phyloP scores from a whole-genome alignment of 2,797 vertebrate genomes.

The Coranthus polyacanthus region DNA sequence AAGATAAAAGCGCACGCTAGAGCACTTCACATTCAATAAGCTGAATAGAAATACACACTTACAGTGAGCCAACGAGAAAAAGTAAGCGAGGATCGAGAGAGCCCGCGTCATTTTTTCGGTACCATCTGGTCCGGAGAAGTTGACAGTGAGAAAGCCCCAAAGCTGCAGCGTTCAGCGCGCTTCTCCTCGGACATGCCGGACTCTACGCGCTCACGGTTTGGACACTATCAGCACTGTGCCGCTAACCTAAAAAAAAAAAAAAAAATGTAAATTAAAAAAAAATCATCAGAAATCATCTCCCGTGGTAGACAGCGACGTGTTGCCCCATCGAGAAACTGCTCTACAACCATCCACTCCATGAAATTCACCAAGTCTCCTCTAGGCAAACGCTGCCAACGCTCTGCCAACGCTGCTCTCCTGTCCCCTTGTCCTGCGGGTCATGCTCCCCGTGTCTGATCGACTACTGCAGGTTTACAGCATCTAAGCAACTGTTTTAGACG shows the following conservation, averaged over 20 bases:
- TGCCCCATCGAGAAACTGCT: background rate
- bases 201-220: slow-evolving; percentile 8
- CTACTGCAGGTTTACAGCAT: slow-evolving; percentile 22
- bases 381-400: slow-evolving; percentile 15
- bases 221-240: slow-evolving; percentile 24
- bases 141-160: slow-evolving; percentile 45
- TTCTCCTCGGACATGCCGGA: slow-evolving; percentile 61
- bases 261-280: too few species aligned
- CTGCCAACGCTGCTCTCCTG: slow-evolving; percentile 18
- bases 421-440: slow-evolving; percentile 31
- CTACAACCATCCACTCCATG: slow-evolving; percentile 11
- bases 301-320: background rate
- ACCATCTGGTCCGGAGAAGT: slow-evolving; percentile 64
- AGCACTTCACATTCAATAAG: background rate
- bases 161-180: slow-evolving; percentile 46
- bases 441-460: slow-evolving; percentile 14
- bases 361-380: background rate
- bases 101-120: slow-evolving; percentile 77
- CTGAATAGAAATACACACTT: slow-evolving; percentile 64
- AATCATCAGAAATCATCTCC: too few species aligned
- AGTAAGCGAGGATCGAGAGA: slow-evolving; percentile 74
- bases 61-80: slow-evolving; percentile 78
- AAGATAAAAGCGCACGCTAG: background rate
- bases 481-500: slow-evolving; percentile 8
- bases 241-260: background rate